Conservation (phyloP, 2,113 vertebrate species). For the Prinia subflava region DNA sequence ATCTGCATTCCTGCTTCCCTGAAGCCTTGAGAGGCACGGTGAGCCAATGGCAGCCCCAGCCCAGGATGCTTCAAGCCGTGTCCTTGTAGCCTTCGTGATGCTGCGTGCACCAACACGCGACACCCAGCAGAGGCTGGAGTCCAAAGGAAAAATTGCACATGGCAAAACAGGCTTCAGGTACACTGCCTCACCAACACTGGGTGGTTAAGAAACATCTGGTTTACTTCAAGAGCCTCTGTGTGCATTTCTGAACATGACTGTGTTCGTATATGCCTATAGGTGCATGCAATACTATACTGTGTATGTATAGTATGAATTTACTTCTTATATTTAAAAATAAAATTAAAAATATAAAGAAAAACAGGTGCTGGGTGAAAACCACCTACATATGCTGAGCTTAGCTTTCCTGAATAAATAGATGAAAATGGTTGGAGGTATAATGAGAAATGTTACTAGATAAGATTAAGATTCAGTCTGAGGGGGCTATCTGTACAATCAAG, state of each 20-base stretch:
- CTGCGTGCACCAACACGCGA: fast-evolving
- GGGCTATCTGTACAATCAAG: neutral
- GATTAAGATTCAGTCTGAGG: neutral
- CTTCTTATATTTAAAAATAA: neutral
- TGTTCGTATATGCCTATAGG: neutral
- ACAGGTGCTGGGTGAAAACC: neutral
- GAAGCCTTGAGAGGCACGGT: neutral
- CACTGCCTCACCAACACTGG: neutral
- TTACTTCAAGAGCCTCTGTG: neutral
- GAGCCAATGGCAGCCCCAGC: neutral
- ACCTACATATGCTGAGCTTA: neutral
- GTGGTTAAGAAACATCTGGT: neutral
- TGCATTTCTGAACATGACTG: neutral
- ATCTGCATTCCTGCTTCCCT: neutral
- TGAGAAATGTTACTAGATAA: neutral
- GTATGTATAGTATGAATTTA: neutral
- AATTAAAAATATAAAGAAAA: neutral
- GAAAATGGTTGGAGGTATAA: neutral
- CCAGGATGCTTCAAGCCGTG: neutral
- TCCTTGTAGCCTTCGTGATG: neutral
- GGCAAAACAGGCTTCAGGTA: neutral
- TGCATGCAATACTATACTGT: neutral
- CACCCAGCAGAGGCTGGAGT: neutral
- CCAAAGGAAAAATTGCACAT: neutral
- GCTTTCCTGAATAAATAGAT: neutral